Base-by-base conservation (phyloP, 1,140 invertebrate species). In the Conus betulinus region DNA sequence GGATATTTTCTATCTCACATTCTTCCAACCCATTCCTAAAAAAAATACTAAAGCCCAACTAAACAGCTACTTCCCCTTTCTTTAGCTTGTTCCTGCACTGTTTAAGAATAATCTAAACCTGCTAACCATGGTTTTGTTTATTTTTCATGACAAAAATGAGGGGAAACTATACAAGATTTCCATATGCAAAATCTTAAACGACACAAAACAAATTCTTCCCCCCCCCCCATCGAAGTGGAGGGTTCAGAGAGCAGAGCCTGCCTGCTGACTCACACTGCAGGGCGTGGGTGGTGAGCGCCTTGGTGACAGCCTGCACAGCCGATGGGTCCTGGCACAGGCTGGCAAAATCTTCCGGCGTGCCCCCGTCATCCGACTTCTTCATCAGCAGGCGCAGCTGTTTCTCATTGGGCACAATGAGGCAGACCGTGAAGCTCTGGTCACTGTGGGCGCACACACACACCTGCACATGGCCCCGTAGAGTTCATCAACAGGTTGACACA, bases 351-450 rank as follows among this genome's bases (percentile, higher is more conserved):
- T 96, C 95, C 0, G 95, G 95, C 11, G 39, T 53, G 5, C 52
- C 79, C 8, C 17, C 55, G 55, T 97, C 85, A 7, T 91, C n/a
- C 0, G 91, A 90, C 20, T 89, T 60, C 23, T 89, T 87, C 71
- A 91, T 93, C 20, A 95, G 95, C 63, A 90, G 85, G 20, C 91
- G 89, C 23, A 96, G 78, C 84, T 95, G 94, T 89, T 95, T 93
- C 96, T 95, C 89, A 95, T 98, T 98, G 0, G 99, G 98, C 82
- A 99, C 98, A 27, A 99, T 96, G 20, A 99, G 96, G 57, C 98
- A 98, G 55, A 99, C 98, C 0, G 97, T 97, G 94, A 97, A 98
- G 89, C 97, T 96, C 94, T 98, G 98, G 53, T 96, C 96, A 8
- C 93, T 94, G 89, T 94, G 90, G 39, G 93, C 94, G 88, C 92